Base-by-base conservation (phyloP, 2,113 vertebrate genomes). In the Scartelaos histophorus region DNA sequence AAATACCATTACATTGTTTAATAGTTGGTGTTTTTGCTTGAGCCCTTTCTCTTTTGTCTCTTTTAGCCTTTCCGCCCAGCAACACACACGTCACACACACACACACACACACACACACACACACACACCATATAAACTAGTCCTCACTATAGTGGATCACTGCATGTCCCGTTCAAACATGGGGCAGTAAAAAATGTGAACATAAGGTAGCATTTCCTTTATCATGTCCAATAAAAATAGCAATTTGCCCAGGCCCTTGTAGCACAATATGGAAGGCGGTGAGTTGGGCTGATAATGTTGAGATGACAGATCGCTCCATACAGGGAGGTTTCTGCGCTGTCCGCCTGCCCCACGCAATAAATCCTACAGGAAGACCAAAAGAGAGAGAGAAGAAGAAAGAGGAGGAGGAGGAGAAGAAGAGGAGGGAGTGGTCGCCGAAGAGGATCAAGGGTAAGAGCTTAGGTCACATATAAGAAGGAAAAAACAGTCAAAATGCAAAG, bases 141-240 rank as follows among this genome's bases (percentile, higher is more conserved):
- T 82, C 82, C 83, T 80, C 82, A 81, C 60, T 69, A 72, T 64
- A 75, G 88, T 79, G 54, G 85, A 80, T 80, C 91, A 90, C 75
- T 82, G 88, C 89, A 68, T 79, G 90, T 94, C 88, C 88, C 86
- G 82, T 82, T 82, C 93, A 70, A 85, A 85, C 92, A 92, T 78
- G 85, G 91, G 94, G 94, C 94, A 94, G 95, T 94, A 95, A 95
- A 95, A 95, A 94, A 95, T 94, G 92, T 91, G 95, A 96, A 95
- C 95, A 94, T 94, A 96, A 95, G 95, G 95, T 92, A 94, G 94
- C 95, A 94, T 95, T 96, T 95, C 94, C 95, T 97, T 97, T 96
- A 97, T 95, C 95, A 94, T 95, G 95, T 94, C 95, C 94, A 95
- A 95, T 95, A 96, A 96, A 97, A 97, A 97, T 94, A 97, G 94